These are phyloP conservation scores for Orbicella faveolata DNA, from an alignment of 64 coral and sea anemone species.

Conservation along the genomic window DNA sequence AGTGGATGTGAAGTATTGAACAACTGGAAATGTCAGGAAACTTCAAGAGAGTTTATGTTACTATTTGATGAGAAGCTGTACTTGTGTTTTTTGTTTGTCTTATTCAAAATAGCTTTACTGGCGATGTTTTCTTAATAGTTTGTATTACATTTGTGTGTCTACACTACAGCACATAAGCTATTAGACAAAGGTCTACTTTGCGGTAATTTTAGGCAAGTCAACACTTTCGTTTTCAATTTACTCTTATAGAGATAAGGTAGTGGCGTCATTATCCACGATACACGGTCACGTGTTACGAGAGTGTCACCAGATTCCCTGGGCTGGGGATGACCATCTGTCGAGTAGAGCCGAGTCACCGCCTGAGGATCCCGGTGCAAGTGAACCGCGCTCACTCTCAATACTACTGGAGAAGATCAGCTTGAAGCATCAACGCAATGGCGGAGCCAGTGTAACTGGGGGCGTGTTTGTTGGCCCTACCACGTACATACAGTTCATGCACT, in stretches of 20 bases:
- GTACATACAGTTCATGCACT: slow-evolving; percentile 88
- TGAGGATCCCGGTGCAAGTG: background rate
- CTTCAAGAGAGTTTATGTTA: too few relatives aligned
- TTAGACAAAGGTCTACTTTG: too few relatives aligned
- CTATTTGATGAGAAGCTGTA: too few relatives aligned
- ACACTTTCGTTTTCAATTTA: background rate
- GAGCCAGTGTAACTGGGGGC: slow-evolving; percentile 45
- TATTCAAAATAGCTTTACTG: too few relatives aligned
- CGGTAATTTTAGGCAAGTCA: too few relatives aligned
- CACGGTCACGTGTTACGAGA: slow-evolving; percentile 87
- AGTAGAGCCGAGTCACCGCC: slow-evolving; percentile 46
- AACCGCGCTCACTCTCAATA: slow-evolving; percentile 62
- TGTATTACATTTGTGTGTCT: too few relatives aligned
- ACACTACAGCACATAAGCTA: too few relatives aligned
- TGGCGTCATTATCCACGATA: slow-evolving; percentile 80
- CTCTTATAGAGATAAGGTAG: slow-evolving; percentile 72
- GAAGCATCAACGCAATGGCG: slow-evolving; percentile 59
- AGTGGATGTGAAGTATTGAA: too few relatives aligned
- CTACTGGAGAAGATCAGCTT: slow-evolving; percentile 85
- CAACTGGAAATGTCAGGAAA: too few relatives aligned
- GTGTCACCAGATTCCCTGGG: slow-evolving; percentile 97
- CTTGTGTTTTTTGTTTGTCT: too few relatives aligned
- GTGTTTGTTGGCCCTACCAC: slow-evolving; percentile 93
- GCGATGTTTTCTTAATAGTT: too few relatives aligned
- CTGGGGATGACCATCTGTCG: slow-evolving; percentile 39